A percentile compares a stretch with the other conserved stretches of the same genome.
These are phyloP conservation scores for Ophion ellenae DNA, from an alignment of 2,888 invertebrate genomes.

Conservation along the genomic window DNA sequence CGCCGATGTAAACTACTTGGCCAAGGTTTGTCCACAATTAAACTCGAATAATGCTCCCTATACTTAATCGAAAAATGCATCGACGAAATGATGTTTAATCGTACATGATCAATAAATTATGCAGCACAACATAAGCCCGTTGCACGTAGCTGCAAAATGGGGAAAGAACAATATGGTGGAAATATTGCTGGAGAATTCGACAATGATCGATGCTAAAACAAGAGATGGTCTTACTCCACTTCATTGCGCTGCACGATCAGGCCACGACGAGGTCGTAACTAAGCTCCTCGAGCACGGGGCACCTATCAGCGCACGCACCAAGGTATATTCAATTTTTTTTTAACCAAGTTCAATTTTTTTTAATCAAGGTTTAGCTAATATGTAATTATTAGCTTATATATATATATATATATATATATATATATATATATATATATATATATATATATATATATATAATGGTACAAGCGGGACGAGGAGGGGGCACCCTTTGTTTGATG, in stretches of 20 bases:
- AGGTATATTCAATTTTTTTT: slow-evolving; percentile 85
- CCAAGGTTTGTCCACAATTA: slow-evolving; percentile 87
- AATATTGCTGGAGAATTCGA: slow-evolving; percentile 92
- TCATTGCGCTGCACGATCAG: slow-evolving; percentile 98
- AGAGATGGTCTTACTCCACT: slow-evolving; percentile 97
- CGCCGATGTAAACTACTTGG: slow-evolving; percentile 97
- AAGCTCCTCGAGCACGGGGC: slow-evolving; percentile 94
- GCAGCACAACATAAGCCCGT: slow-evolving; percentile 97
- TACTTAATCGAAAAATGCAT: background rate
- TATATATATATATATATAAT: too few species aligned
- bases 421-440: too few species aligned
- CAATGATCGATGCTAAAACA: slow-evolving; percentile 96
- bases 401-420: too few species aligned
- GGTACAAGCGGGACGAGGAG: too few species aligned
- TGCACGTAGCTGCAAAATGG: slow-evolving; percentile 99
- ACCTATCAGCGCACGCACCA: slow-evolving; percentile 97
- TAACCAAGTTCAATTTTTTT: background rate
- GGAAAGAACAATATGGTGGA: slow-evolving; percentile 97
- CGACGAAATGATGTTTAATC: background rate
- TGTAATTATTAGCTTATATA: too few species aligned
- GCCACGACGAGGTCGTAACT: slow-evolving; percentile 97
- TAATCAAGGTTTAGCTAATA: background rate
- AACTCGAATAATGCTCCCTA: background rate
- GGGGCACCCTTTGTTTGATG: too few species aligned
- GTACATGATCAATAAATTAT: background rate